These are phyloP conservation scores for Acholoe squamosa DNA, from an alignment of 2,888 invertebrate species.

Conservation along the genomic window DNA sequence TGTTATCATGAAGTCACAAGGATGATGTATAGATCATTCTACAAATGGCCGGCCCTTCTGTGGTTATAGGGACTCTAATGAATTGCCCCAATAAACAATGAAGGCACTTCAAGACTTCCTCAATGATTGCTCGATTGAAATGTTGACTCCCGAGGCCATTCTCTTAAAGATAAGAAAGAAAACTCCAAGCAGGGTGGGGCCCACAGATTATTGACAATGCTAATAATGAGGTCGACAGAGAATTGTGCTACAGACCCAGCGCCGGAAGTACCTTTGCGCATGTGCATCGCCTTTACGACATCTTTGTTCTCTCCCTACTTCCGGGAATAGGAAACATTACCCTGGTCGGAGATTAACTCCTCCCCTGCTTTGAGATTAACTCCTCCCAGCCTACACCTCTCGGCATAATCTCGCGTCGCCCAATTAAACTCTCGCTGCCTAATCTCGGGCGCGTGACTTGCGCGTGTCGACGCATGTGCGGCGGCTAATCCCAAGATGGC, in stretches of 20 bases:
- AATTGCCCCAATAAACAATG: neutral
- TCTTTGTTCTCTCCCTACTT: constrained; percentile 41
- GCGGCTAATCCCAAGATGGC: constrained; percentile 46
- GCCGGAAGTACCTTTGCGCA: constrained; percentile 36
- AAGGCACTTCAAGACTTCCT: neutral
- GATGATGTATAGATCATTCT: no score
- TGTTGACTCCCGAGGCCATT: neutral
- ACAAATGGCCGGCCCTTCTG: no score
- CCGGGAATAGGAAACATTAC: constrained; percentile 36
- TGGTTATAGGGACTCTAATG: no score
- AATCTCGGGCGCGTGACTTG: constrained; percentile 57
- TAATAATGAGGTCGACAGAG: constrained; percentile 37
- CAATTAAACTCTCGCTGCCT: constrained; percentile 52
- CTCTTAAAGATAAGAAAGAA: neutral
- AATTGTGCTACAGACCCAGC: neutral
- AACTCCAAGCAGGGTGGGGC: neutral
- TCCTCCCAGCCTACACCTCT: neutral
- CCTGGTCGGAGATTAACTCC: constrained; percentile 3
- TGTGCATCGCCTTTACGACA: constrained; percentile 52
- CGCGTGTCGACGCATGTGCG: constrained; percentile 59
- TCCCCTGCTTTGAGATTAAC: constrained; percentile 20
- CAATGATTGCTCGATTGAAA: neutral
- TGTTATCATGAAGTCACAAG: no score
- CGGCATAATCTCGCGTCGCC: constrained; percentile 36
- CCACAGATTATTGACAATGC: constrained; percentile 39